Conservation (phyloP, 2,888 invertebrate species). For the Euspilapteryx auroguttella region DNA sequence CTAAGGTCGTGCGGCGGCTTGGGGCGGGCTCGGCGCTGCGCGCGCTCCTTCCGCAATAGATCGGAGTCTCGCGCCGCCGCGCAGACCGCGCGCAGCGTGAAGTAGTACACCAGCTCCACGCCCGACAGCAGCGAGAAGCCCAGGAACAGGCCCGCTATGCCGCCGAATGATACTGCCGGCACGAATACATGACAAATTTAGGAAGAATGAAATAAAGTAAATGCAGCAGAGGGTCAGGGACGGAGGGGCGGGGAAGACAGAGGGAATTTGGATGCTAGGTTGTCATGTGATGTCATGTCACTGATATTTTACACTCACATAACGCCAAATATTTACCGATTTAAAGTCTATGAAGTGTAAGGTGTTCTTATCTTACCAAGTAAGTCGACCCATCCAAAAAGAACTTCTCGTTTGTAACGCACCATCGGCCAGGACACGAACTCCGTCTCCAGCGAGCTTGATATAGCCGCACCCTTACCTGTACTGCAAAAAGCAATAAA, state of each 20-base stretch:
- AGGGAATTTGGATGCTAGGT: too few species aligned
- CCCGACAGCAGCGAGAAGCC: constrained; percentile 78
- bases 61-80: constrained; percentile 55
- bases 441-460: constrained; percentile 55
- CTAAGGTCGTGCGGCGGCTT: constrained; percentile 47
- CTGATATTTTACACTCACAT: too few species aligned
- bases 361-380: too few species aligned
- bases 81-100: constrained; percentile 70
- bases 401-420: constrained; percentile 75
- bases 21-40: constrained; percentile 30
- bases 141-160: constrained; percentile 67
- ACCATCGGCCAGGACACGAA: constrained; percentile 82
- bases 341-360: too few species aligned
- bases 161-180: constrained; percentile 64
- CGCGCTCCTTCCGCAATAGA: constrained; percentile 42
- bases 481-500: constrained; percentile 13
- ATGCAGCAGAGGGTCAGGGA: too few species aligned
- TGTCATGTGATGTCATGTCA: too few species aligned
- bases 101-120: constrained; percentile 77
- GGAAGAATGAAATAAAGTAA: too few species aligned
- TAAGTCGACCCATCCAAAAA: constrained; percentile 84
- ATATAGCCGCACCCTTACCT: constrained; percentile 16
- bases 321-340: too few species aligned
- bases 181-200: too few species aligned
- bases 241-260: too few species aligned